A percentile compares a stretch with the other conserved stretches of the same genome.
Conservation (phyloP, 2,113 vertebrate species). For the Heteronetta atricapilla region DNA sequence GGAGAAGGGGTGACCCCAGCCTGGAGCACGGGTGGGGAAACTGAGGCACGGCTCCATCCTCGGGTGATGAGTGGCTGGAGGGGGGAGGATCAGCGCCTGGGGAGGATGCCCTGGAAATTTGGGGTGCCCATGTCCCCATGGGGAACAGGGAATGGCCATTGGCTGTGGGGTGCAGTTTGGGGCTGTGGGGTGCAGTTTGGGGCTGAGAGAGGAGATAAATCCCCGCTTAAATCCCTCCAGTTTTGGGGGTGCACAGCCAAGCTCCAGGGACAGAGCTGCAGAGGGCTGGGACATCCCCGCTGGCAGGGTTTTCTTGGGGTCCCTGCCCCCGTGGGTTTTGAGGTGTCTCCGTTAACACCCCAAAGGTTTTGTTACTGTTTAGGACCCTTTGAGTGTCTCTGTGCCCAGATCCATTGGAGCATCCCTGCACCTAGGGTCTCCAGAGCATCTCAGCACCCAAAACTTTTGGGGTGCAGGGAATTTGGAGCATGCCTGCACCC, state of each 20-base stretch:
- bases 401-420: neutral
- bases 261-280: neutral
- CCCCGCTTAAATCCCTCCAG: too few species aligned
- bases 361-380: too few species aligned
- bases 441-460: too few species aligned
- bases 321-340: neutral
- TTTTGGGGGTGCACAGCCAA: neutral
- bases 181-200: too few species aligned
- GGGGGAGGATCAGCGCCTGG: neutral
- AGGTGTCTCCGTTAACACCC: neutral
- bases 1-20: neutral
- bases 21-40: neutral
- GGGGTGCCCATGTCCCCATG: rapidly evolving
- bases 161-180: too few species aligned
- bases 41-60: neutral
- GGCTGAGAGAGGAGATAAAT: too few species aligned
- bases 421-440: neutral
- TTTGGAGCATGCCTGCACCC: neutral
- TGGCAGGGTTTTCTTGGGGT: too few species aligned
- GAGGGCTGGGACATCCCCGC: neutral
- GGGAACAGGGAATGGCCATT: neutral
- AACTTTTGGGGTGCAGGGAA: neutral
- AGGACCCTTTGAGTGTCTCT: neutral
- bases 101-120: neutral
- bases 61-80: neutral